These are phyloP conservation scores for Acronicta aceris DNA, from an alignment of 2,888 invertebrate genomes.

Conservation along the genomic window DNA sequence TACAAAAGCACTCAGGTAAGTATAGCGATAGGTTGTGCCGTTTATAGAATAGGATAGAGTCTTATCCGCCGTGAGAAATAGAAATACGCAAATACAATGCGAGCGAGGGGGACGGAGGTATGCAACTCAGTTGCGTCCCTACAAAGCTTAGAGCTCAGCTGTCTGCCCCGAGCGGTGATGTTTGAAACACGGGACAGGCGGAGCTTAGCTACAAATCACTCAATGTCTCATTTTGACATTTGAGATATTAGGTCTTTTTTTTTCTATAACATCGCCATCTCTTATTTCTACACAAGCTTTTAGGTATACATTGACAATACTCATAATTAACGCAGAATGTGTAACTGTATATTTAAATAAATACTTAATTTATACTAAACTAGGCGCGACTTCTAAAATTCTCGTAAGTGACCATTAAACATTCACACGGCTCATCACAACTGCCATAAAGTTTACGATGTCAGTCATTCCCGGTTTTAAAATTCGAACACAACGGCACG, in stretches of 20 bases:
- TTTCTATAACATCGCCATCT: slow-evolving; percentile 88
- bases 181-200: slow-evolving; percentile 90
- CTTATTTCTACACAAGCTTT: slow-evolving; percentile 73
- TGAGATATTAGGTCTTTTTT: slow-evolving; percentile 89
- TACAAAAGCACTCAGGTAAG: slow-evolving; percentile 89
- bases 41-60: slow-evolving; percentile 84
- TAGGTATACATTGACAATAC: slow-evolving; percentile 47
- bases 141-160: slow-evolving; percentile 87
- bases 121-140: slow-evolving; percentile 80
- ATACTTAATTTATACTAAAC: slow-evolving; percentile 7
- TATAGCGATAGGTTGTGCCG: slow-evolving; percentile 83
- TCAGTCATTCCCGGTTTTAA: slow-evolving; percentile 75
- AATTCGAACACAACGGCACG: slow-evolving; percentile 70
- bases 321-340: slow-evolving; percentile 40
- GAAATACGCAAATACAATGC: slow-evolving; percentile 64
- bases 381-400: slow-evolving; percentile 14
- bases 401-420: slow-evolving; percentile 68
- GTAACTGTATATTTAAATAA: slow-evolving; percentile 15
- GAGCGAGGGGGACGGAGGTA: slow-evolving; percentile 79
- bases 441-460: slow-evolving; percentile 80
- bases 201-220: slow-evolving; percentile 90
- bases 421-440: slow-evolving; percentile 79
- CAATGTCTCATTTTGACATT: slow-evolving; percentile 90
- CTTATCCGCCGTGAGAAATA: slow-evolving; percentile 78
- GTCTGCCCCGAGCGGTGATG: slow-evolving; percentile 88